These are phyloP conservation scores for Caprella mutica DNA, from an alignment of 2,888 invertebrate genomes.

Conservation along the genomic window DNA sequence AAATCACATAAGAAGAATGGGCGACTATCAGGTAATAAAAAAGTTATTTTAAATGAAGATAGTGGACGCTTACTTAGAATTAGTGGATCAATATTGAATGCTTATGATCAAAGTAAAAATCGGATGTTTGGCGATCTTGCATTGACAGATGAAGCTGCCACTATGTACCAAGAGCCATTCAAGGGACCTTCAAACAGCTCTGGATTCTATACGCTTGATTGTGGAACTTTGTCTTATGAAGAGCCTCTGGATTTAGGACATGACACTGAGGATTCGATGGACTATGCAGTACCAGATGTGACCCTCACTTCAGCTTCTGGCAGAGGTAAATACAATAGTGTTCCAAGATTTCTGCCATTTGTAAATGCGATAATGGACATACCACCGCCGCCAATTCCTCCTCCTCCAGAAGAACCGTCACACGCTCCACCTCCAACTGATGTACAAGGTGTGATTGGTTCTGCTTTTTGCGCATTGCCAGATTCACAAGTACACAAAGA, in stretches of 20 bases:
- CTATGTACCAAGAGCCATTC: constrained; percentile 28
- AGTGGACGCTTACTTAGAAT: constrained; percentile 12
- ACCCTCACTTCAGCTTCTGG: constrained; percentile 14
- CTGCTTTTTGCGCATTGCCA: constrained; percentile 13
- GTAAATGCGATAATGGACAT: constrained; percentile 9
- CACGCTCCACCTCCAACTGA: constrained; percentile 18
- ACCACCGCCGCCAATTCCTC: constrained; percentile 17
- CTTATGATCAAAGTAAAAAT: constrained; percentile 22
- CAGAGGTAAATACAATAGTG: constrained; percentile 11
- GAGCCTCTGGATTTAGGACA: constrained; percentile 19
- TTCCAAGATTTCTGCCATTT: constrained; percentile 21
- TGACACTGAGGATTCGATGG: constrained; percentile 25
- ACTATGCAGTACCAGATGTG: constrained; percentile 28
- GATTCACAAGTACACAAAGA: constrained; percentile 14
- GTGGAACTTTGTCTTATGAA: constrained; percentile 12
- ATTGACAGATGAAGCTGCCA: constrained; percentile 23
- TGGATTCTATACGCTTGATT: constrained; percentile 10
- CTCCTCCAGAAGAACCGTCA: constrained; percentile 26
- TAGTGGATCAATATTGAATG: constrained; percentile 15
- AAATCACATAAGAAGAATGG: constrained; percentile 13
- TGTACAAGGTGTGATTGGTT: constrained; percentile 30
- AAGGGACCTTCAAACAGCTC: constrained; percentile 10
- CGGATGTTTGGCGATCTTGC: constrained; percentile 29
- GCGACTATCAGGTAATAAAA: constrained; percentile 16
- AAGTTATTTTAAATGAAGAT: constrained; percentile 32